phyloP scores from a whole-genome alignment of 2,113 vertebrate genomes.

The Malurus elegans region DNA sequence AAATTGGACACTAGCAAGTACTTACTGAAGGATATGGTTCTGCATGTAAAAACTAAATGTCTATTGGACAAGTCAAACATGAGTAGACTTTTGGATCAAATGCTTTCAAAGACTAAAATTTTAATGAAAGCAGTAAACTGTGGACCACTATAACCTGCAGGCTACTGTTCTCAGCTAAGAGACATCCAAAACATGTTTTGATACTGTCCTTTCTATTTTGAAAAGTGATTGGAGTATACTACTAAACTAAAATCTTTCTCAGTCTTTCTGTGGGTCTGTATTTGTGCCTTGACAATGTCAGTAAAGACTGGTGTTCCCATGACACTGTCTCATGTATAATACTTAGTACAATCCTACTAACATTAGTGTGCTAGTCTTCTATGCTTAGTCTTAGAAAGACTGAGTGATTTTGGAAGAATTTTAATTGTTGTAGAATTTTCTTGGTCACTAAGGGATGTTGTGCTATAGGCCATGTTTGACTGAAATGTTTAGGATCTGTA shows the following conservation, averaged over 20 bases:
- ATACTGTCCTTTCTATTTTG: neutral
- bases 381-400: neutral
- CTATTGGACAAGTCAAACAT: neutral
- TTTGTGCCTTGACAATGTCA: neutral
- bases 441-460: neutral
- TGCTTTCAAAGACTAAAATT: neutral
- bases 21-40: neutral
- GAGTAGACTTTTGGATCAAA: neutral
- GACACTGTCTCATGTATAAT: neutral
- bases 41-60: neutral
- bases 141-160: neutral
- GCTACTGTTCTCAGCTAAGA: neutral
- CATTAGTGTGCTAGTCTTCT: neutral
- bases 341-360: neutral
- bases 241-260: neutral
- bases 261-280: neutral
- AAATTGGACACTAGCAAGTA: neutral
- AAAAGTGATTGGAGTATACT: neutral
- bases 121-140: neutral
- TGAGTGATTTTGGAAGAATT: neutral
- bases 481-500: neutral
- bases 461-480: neutral
- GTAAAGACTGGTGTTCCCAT: neutral
- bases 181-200: neutral
- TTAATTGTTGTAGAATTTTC: neutral